These are phyloP conservation scores for Lepidurus packardi DNA, from an alignment of 1,140 invertebrate genomes.

Conservation along the genomic window DNA sequence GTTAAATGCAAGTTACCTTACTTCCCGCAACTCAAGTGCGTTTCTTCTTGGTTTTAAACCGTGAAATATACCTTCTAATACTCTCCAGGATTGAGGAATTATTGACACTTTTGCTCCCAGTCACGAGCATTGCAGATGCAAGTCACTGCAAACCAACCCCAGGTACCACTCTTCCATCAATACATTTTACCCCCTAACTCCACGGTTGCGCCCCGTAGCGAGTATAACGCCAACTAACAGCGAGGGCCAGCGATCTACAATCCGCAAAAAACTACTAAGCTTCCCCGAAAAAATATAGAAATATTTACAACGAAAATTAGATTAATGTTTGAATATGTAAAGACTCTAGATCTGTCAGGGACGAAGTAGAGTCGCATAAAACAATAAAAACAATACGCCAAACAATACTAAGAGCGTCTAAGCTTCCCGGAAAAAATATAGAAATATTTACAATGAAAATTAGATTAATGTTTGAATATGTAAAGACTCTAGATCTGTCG, in stretches of 20 bases:
- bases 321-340: too few species aligned
- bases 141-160: neutral
- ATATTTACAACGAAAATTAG: too few species aligned
- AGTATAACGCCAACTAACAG: neutral
- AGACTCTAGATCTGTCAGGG: too few species aligned
- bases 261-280: neutral
- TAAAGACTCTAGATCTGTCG: too few species aligned
- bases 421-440: too few species aligned
- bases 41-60: neutral
- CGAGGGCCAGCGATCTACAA: neutral
- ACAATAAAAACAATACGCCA: too few species aligned
- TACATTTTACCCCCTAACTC: conserved; percentile 18
- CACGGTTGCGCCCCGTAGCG: conserved; percentile 4
- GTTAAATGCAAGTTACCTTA: neutral
- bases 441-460: too few species aligned
- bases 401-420: too few species aligned
- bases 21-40: neutral
- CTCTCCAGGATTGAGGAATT: neutral
- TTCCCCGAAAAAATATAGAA: too few species aligned
- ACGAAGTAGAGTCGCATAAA: too few species aligned
- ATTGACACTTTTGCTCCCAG: neutral
- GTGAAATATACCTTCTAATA: neutral
- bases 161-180: neutral
- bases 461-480: too few species aligned
- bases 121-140: neutral